These are phyloP conservation scores for Nezara viridula DNA, from an alignment of 2,888 invertebrate genomes.

Conservation along the genomic window DNA sequence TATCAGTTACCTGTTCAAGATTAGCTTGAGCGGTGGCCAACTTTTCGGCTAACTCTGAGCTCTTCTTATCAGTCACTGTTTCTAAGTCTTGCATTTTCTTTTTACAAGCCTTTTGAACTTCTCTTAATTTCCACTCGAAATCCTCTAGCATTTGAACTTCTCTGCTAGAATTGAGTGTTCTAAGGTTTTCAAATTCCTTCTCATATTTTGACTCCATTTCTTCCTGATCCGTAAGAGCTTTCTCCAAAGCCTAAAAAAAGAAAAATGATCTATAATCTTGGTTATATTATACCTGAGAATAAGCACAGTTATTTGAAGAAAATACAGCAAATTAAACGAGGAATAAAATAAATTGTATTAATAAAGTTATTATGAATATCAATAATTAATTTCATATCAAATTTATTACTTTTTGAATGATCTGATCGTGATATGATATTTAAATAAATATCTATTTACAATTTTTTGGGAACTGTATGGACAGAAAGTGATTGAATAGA, in stretches of 20 bases:
- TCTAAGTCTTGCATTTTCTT: constrained; percentile 73
- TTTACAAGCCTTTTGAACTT: constrained; percentile 80
- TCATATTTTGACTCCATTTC: constrained; percentile 76
- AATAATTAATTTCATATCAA: not conserved
- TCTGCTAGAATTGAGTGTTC: constrained; percentile 77
- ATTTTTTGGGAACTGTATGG: no score
- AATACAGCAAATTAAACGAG: not conserved
- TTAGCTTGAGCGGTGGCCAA: constrained; percentile 69
- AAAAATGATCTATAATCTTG: not conserved
- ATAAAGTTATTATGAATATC: not conserved
- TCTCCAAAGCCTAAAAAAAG: constrained; percentile 71
- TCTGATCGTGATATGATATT: no score
- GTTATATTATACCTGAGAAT: not conserved
- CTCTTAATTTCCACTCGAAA: constrained; percentile 87
- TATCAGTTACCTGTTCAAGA: constrained; percentile 66
- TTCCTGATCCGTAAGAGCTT: constrained; percentile 75
- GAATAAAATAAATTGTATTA: not conserved
- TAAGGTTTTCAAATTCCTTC: constrained; percentile 77
- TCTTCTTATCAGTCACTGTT: constrained; percentile 69
- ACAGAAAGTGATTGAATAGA: no score
- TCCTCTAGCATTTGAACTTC: constrained; percentile 83
- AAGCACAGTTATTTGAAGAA: no score
- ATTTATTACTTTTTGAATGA: no score
- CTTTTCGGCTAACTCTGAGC: constrained; percentile 66
- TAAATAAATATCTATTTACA: no score